Evolutionary conservation across 2,113 vertebrate species (phyloP).

Genomic region (Callionymus lyra): DNA sequence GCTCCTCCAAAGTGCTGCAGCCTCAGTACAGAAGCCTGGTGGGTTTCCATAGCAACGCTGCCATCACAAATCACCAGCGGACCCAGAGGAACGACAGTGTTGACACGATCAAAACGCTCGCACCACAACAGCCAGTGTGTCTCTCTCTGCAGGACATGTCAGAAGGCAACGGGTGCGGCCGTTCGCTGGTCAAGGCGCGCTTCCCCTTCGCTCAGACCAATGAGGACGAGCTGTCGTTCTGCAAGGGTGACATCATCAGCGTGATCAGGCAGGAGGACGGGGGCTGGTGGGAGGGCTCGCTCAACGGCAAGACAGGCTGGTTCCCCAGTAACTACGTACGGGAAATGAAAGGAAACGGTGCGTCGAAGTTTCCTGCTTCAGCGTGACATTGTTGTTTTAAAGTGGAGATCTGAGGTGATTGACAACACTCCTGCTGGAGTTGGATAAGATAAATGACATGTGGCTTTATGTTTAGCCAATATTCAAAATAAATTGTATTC

Average conservation of each 20-base stretch:
- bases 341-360: constrained; percentile 88
- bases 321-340: constrained; percentile 97
- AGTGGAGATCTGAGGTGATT: too few relatives aligned
- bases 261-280: constrained; percentile 90
- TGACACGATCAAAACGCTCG: constrained; percentile 1
- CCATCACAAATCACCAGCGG: not conserved
- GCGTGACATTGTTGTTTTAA: too few relatives aligned
- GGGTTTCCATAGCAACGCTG: constrained; percentile 50
- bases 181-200: constrained; percentile 84
- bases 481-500: too few relatives aligned
- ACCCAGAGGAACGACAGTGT: not conserved
- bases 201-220: constrained; percentile 94
- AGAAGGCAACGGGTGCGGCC: constrained; percentile 76
- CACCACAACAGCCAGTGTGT: not conserved
- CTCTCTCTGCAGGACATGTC: constrained; percentile 80
- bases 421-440: too few relatives aligned
- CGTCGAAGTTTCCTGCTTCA: constrained; percentile 33
- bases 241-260: constrained; percentile 89
- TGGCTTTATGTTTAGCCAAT: too few relatives aligned
- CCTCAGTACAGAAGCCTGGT: constrained; percentile 94
- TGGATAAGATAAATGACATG: too few relatives aligned
- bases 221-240: constrained; percentile 92
- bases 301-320: constrained; percentile 85
- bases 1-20: constrained; percentile 82
- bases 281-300: constrained; percentile 94